A percentile compares a stretch with the other conserved stretches of the same genome.
These are phyloP conservation scores for Petrocephalus microphthalmus DNA, from an alignment of 2,113 vertebrate species.

Conservation along the genomic window DNA sequence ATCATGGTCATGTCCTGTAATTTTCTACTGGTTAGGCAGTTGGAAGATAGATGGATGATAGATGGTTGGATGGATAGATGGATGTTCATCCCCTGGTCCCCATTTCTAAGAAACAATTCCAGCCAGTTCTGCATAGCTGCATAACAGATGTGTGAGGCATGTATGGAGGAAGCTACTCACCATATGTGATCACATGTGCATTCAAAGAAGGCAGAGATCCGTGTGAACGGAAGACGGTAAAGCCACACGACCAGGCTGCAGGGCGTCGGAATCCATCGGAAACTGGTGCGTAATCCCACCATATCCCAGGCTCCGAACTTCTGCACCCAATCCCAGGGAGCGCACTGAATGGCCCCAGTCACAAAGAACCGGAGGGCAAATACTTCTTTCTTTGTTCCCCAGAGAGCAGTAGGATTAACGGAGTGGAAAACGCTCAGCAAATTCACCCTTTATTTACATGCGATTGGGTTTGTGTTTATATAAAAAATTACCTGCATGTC, in stretches of 20 bases:
- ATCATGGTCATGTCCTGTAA: not conserved
- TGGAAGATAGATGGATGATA: not conserved
- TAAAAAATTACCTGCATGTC: not conserved
- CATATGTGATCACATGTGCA: not conserved
- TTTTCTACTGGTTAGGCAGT: not conserved
- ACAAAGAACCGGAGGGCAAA: slow-evolving; percentile 45
- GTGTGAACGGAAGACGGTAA: slow-evolving; percentile 1
- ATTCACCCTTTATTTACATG: slow-evolving; percentile 37
- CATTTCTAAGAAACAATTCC: not conserved
- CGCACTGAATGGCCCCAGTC: slow-evolving; percentile 50
- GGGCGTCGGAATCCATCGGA: slow-evolving; percentile 29
- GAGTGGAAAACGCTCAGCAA: slow-evolving; percentile 51
- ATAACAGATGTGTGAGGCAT: not conserved
- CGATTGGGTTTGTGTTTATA: slow-evolving; percentile 14
- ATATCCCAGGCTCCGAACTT: slow-evolving; percentile 55
- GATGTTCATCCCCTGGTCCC: not conserved
- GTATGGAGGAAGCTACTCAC: not conserved
- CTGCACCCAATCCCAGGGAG: slow-evolving; percentile 50
- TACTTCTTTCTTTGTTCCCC: slow-evolving; percentile 56
- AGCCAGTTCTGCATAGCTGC: too few species aligned
- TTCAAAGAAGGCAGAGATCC: not conserved
- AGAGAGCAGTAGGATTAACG: slow-evolving; percentile 49
- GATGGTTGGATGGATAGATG: not conserved
- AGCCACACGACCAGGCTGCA: slow-evolving; percentile 13
- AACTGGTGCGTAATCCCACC: slow-evolving; percentile 52